Evolutionary conservation across 2,888 invertebrate genomes (phyloP).

Genomic region (Psylliodes chrysocephalus): DNA sequence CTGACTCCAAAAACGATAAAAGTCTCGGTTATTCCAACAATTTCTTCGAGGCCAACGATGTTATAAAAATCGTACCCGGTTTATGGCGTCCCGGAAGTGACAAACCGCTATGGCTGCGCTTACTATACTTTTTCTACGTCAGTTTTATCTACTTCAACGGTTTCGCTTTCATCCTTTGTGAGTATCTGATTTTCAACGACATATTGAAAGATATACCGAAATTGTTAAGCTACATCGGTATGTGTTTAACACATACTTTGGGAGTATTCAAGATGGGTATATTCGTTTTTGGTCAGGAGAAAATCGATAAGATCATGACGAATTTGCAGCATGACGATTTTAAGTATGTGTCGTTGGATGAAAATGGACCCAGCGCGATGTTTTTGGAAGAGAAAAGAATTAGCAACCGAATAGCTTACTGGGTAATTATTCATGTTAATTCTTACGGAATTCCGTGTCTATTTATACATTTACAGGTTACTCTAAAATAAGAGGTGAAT

Average conservation of each 20-base stretch:
- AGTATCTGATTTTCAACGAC: constrained; percentile 28
- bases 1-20: not conserved
- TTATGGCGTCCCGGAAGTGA: constrained; percentile 29
- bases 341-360: constrained; percentile 25
- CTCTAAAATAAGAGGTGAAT: no score
- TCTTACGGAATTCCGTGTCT: no score
- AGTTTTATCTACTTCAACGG: constrained; percentile 16
- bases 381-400: not conserved
- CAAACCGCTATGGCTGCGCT: not conserved
- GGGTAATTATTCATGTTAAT: no score
- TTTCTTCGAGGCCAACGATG: constrained; percentile 32
- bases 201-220: constrained; percentile 31
- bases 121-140: constrained; percentile 20
- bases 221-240: constrained; percentile 43
- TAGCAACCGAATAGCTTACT: not conserved
- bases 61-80: constrained; percentile 18
- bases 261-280: constrained; percentile 44
- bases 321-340: constrained; percentile 31
- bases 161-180: constrained; percentile 25
- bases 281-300: constrained; percentile 31
- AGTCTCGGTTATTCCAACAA: constrained; percentile 17
- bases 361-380: constrained; percentile 15
- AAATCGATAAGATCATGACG: constrained; percentile 20
- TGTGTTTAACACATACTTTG: constrained; percentile 46
- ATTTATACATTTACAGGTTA: no score